Base-by-base conservation (phyloP, 2,888 invertebrate genomes). In the Oxyteleia sp. region DNA sequence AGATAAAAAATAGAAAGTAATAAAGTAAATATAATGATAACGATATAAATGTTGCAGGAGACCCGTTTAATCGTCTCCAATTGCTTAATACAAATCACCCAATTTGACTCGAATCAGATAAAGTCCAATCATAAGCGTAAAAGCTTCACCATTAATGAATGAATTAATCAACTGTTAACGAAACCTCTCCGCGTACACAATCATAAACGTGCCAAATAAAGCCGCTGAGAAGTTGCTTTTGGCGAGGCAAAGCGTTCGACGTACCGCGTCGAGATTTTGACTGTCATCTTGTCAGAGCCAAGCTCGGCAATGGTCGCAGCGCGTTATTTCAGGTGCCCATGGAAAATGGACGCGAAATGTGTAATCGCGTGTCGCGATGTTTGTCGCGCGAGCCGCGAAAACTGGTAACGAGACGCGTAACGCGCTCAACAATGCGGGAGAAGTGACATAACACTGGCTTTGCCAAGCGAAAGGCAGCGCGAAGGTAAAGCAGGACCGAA, bases 191-290 rank as follows among this genome's bases (percentile, higher is more conserved):
- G 16, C n/a, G 63, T 23, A 18, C 15, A 64, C 13, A 13, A 45
- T 23, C 35, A 57, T 23, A 26, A 43, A n/a, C n/a, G n/a, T n/a
- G n/a, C n/a, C n/a, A n/a, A n/a, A n/a, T n/a, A 23, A 41, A 41
- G 7, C 7, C 26, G 11, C 16, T 3, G 4, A 47, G 20, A 20
- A 47, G 47, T 18, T 2, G 47, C 16, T 64, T 11, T 0, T 11
- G 11, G 4, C 20, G 15, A 45, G 18, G 47, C 0, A 53, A 38
- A 49, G 43, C 23, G 47, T 35, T 8, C 10, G 66, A 85, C 91
- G 41, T 90, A 92, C 92, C 92, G 91, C 61, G 88, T 89, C 29
- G 91, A 89, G 71, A 92, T 90, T 90, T 92, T 92, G 68, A 92
- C 92, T 47, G 92, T 92, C 92, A 92, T 92, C 55, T 68, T 88